A percentile compares a stretch with the other conserved stretches of the same genome.
phyloP scores from a whole-genome alignment of 2,797 vertebrate species.

The Micropoecilia bifurca region DNA sequence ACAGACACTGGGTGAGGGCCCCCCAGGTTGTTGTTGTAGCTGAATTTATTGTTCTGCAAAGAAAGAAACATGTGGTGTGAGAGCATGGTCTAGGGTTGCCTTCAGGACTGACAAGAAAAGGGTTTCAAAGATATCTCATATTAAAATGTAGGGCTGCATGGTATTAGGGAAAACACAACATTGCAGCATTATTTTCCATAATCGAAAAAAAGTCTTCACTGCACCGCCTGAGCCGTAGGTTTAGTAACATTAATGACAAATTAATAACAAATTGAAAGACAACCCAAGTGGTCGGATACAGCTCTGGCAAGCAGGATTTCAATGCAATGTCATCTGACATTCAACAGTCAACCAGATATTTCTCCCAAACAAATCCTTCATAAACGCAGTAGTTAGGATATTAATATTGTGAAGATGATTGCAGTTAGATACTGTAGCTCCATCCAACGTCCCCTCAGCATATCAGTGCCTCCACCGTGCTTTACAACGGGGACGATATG shows the following conservation, averaged over 20 bases:
- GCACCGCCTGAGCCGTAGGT: background rate
- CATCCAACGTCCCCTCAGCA: background rate
- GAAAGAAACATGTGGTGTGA: constrained; percentile 25
- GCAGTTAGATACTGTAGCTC: background rate
- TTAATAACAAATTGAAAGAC: background rate
- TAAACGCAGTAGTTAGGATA: background rate
- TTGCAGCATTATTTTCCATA: background rate
- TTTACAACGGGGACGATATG: background rate
- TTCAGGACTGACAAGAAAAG: background rate
- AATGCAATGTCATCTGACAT: background rate
- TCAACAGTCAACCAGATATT: background rate
- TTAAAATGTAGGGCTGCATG: background rate
- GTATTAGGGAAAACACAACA: background rate
- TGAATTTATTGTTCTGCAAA: constrained; percentile 92
- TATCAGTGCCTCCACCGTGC: background rate
- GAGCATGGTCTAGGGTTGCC: background rate
- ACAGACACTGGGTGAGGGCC: constrained; percentile 81
- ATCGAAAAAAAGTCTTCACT: background rate
- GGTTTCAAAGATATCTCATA: constrained; percentile 3
- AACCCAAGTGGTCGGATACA: background rate
- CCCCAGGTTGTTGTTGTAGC: constrained; percentile 87
- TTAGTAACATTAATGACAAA: background rate
- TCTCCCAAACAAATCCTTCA: background rate
- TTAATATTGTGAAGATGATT: background rate
- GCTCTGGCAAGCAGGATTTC: background rate